A percentile compares a stretch with the other conserved stretches of the same genome.
These are phyloP conservation scores for Channa striata DNA, from an alignment of 2,797 vertebrate genomes.

Conservation along the genomic window DNA sequence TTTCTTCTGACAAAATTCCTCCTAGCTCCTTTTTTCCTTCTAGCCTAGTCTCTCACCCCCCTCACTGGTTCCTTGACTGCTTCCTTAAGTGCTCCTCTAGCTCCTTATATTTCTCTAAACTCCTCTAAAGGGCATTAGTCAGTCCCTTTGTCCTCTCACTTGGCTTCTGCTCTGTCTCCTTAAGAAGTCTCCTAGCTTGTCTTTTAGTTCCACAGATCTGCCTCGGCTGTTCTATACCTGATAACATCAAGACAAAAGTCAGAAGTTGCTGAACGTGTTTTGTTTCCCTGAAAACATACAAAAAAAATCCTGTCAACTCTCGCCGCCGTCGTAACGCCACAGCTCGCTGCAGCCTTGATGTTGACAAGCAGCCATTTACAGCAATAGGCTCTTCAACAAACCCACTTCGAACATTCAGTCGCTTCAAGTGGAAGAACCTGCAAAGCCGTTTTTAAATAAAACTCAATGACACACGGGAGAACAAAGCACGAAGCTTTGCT, in stretches of 20 bases:
- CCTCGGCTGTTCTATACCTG: too few relatives aligned
- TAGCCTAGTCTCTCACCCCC: not conserved
- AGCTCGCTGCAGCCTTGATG: constrained; percentile 54
- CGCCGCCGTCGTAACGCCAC: constrained; percentile 29
- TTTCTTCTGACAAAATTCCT: too few relatives aligned
- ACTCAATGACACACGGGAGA: constrained; percentile 7
- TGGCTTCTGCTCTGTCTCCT: too few relatives aligned
- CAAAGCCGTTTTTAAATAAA: constrained; percentile 31
- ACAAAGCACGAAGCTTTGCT: constrained; percentile 5
- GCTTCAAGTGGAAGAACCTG: constrained; percentile 32
- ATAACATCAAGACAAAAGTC: constrained; percentile 1
- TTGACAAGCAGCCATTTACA: constrained; percentile 46
- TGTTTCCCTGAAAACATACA: constrained; percentile 23
- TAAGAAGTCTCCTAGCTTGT: too few relatives aligned
- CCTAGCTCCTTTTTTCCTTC: not conserved
- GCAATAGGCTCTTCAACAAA: constrained; percentile 48
- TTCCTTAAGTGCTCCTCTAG: not conserved
- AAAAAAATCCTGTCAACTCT: constrained; percentile 23
- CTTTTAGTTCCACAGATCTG: not conserved
- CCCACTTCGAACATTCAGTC: constrained; percentile 10
- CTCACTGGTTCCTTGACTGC: not conserved
- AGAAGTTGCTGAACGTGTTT: not conserved
- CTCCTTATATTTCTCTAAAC: not conserved
- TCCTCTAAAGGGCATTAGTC: too few relatives aligned
- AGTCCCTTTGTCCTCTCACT: too few relatives aligned